Conservation (phyloP, 2,797 vertebrate species). For the Pteronotus mesoamericanus region DNA sequence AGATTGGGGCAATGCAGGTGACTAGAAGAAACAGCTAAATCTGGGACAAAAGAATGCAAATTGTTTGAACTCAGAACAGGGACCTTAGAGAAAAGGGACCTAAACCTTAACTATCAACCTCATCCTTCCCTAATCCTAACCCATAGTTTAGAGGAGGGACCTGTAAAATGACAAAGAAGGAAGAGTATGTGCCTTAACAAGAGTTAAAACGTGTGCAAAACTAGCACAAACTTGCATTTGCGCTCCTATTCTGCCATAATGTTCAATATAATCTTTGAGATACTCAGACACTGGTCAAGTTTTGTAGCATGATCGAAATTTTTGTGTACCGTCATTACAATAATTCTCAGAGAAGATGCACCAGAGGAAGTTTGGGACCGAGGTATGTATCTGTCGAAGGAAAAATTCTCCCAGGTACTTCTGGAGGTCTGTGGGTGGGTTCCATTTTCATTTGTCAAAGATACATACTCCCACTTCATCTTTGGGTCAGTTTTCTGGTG, state of each 20-base stretch:
- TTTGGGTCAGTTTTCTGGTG: background rate
- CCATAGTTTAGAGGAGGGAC: background rate
- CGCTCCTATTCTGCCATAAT: background rate
- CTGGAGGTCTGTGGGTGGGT: background rate
- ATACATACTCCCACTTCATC: background rate
- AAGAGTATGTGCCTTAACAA: background rate
- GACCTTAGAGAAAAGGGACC: background rate
- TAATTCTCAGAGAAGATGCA: background rate
- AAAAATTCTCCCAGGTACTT: background rate
- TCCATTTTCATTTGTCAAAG: background rate
- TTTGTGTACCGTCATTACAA: background rate
- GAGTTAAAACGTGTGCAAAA: background rate
- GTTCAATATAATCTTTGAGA: background rate
- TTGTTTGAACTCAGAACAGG: background rate
- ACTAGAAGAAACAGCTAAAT: background rate
- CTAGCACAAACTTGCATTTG: background rate
- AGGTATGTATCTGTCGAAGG: background rate
- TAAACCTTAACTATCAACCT: background rate
- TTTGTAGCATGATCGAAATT: background rate
- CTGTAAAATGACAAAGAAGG: background rate
- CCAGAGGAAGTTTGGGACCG: background rate
- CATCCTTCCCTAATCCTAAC: background rate
- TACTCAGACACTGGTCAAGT: background rate
- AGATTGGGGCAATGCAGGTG: background rate
- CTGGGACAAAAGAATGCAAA: background rate